Conservation (phyloP, 2,888 invertebrate genomes). For the Cerastoderma edule region DNA sequence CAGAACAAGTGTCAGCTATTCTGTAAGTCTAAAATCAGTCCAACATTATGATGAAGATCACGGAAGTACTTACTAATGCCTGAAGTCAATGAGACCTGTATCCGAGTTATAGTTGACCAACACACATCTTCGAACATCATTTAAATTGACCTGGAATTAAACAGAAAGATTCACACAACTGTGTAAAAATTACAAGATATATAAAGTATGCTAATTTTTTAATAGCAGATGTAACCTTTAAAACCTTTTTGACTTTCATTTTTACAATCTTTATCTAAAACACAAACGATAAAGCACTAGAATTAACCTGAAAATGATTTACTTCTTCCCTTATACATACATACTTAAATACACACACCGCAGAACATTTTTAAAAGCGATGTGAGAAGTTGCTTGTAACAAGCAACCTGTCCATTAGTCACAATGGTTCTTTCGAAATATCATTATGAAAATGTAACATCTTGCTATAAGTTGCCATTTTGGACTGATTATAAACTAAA, state of each 20-base stretch:
- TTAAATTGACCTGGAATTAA: slow-evolving; percentile 85
- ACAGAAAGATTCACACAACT: neutral
- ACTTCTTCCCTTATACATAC: too few species aligned
- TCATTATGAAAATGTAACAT: too few species aligned
- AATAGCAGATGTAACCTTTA: too few species aligned
- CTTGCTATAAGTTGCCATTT: neutral
- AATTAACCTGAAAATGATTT: too few species aligned
- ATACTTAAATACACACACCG: neutral
- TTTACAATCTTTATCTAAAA: too few species aligned
- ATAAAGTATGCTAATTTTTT: too few species aligned
- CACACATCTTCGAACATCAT: slow-evolving; percentile 93
- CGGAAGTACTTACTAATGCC: slow-evolving; percentile 90
- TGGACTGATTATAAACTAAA: neutral
- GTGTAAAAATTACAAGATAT: too few species aligned
- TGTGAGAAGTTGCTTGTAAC: slow-evolving; percentile 8
- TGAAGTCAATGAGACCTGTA: slow-evolving; percentile 93
- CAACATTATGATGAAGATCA: too few species aligned
- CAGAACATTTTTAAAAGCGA: neutral
- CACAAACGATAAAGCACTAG: too few species aligned
- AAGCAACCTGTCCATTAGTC: neutral
- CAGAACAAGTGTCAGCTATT: too few species aligned
- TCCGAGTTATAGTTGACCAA: slow-evolving; percentile 94
- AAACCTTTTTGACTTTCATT: too few species aligned
- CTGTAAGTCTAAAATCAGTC: too few species aligned
- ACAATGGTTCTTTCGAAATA: slow-evolving; percentile 16